Base-by-base conservation (phyloP, 2,113 vertebrate genomes). In the Sprattus sprattus region DNA sequence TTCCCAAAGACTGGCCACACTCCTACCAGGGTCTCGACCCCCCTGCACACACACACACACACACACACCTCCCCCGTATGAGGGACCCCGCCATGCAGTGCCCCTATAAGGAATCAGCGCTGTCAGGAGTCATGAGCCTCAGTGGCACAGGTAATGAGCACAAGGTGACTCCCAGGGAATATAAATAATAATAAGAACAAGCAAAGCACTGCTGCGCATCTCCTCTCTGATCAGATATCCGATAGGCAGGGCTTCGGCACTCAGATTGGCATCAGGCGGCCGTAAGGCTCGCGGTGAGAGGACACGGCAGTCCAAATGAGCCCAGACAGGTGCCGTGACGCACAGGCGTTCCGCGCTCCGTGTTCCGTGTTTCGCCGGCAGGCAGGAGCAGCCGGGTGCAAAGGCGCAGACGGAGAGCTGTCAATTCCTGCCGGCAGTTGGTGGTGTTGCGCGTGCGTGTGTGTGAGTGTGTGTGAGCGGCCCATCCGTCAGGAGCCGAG, bases 401-500 rank as follows among this genome's bases (percentile, higher is more conserved):
- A 93, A 91, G 80, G 92, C 93, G 92, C 93, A 90, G 92, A 89
- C 86, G 83, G 88, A 93, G 93, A 89, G 92, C 95, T 96, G 97
- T 97, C 97, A 96, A 93, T 94, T 95, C 95, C 94, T 95, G 95
- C 94, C 96, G 93, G 91, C 94, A 93, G 96, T 96, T 93, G 94
- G 94, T 96, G 71, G 64, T 28, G 64, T 67, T 67, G n/a, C 8
- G 25, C 9, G 57, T n/a, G 18, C 5, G 57, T 28, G 60, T 28
- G n/a, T 10, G n/a, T 67, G 60, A 4, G 67, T 32, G 71, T 39
- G 71, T 39, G 71, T 4, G 28, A 78, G 71, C 13, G 10, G 93
- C 96, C 96, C 96, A 98, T 99, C 97, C 93, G 96, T 98, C 97
- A 98, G 96, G 90, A 94, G 96, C 96, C 96, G 97, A 97, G 96